phyloP scores from a whole-genome alignment of 1,140 invertebrate genomes.

The Latrodectus geometricus region DNA sequence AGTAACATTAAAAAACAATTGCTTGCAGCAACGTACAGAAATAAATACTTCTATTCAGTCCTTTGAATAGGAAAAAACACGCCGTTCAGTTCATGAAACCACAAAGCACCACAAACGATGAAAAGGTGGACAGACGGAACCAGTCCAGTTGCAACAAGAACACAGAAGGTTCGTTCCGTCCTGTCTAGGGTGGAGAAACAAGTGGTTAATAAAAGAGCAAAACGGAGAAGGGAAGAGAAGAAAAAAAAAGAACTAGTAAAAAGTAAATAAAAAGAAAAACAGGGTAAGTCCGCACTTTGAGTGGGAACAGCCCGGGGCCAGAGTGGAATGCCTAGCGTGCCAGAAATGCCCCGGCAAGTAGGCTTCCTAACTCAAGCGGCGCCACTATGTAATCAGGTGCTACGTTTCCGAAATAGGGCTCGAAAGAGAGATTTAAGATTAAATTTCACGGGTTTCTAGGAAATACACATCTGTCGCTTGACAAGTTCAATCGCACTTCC shows the following conservation, averaged over 20 bases:
- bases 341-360: conserved; percentile 47
- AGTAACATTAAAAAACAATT: too few relatives aligned
- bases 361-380: conserved; percentile 32
- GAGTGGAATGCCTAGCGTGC: conserved; percentile 34
- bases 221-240: conserved; percentile 4
- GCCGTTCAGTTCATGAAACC: too few relatives aligned
- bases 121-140: neutral
- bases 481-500: too few relatives aligned
- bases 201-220: conserved; percentile 42
- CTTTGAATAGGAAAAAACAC: too few relatives aligned
- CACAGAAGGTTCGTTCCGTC: conserved; percentile 3
- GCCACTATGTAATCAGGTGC: conserved; percentile 34
- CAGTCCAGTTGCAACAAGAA: neutral
- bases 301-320: conserved; percentile 41
- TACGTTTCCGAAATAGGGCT: neutral
- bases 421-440: neutral
- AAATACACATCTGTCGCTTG: neutral
- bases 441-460: neutral
- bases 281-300: conserved; percentile 47
- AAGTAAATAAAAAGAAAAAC: conserved; percentile 25
- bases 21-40: too few relatives aligned
- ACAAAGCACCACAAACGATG: too few relatives aligned
- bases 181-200: conserved; percentile 28
- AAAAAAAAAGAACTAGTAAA: conserved; percentile 1
- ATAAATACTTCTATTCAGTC: too few relatives aligned